A percentile compares a stretch with the other conserved stretches of the same genome.
These are phyloP conservation scores for Phortica magna DNA, from an alignment of 2,888 invertebrate species.

Conservation along the genomic window DNA sequence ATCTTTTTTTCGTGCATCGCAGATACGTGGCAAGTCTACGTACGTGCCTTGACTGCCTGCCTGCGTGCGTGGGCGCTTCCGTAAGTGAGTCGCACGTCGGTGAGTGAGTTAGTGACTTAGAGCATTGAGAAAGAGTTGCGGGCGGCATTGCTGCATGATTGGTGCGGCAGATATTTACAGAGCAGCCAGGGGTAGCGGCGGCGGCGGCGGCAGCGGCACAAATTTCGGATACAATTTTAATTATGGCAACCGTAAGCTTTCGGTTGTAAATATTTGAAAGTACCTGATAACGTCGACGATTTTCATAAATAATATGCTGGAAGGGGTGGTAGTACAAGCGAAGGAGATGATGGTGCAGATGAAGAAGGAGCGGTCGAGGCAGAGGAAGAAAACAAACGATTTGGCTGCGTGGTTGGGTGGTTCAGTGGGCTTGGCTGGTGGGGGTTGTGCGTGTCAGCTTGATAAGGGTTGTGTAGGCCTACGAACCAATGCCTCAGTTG, in stretches of 20 bases:
- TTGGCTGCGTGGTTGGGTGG: neutral
- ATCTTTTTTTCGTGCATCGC: constrained; percentile 64
- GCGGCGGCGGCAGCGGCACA: constrained; percentile 48
- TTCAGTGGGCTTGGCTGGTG: neutral
- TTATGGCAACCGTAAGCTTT: constrained; percentile 77
- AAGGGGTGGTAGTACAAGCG: neutral
- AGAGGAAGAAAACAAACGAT: neutral
- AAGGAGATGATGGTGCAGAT: neutral
- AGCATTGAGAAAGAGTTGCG: neutral
- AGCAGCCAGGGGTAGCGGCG: constrained; percentile 29
- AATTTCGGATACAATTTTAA: constrained; percentile 77
- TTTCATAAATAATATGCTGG: constrained; percentile 73
- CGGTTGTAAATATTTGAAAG: constrained; percentile 76
- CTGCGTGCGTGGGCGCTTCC: neutral
- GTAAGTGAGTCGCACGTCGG: neutral
- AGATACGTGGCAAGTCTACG: constrained; percentile 9
- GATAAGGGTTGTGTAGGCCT: constrained; percentile 49
- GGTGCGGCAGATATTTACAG: constrained; percentile 27
- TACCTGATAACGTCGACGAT: constrained; percentile 74
- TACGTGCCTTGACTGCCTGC: neutral
- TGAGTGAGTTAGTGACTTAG: neutral
- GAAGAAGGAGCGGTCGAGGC: neutral
- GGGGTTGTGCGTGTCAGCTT: constrained; percentile 16
- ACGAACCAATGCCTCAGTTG: neutral
- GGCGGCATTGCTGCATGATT: constrained; percentile 14